These are phyloP conservation scores for Teleopsis dalmanni DNA, from an alignment of 1,140 invertebrate species.

Conservation along the genomic window DNA sequence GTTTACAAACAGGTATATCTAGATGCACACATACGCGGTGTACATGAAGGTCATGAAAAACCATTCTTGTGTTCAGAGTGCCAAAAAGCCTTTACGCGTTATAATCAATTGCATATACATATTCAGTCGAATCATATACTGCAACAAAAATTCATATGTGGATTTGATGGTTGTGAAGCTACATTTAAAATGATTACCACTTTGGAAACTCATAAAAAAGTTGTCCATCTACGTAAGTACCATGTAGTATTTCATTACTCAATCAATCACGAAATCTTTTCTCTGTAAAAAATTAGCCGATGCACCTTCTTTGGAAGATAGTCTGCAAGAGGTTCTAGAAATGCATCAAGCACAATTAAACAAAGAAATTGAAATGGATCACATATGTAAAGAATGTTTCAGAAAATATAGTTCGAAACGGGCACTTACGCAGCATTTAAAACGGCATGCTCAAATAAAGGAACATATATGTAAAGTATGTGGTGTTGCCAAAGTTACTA, in stretches of 20 bases:
- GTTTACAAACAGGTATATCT: conserved; percentile 35
- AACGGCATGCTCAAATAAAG: conserved; percentile 31
- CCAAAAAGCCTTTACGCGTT: conserved; percentile 31
- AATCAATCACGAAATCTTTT: neutral
- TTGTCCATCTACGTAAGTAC: conserved; percentile 3
- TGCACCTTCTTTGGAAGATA: neutral
- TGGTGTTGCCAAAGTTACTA: conserved; percentile 33
- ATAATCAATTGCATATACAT: conserved; percentile 31
- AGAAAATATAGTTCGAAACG: conserved; percentile 34
- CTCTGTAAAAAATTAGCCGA: neutral
- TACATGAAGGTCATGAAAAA: conserved; percentile 32
- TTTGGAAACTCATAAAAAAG: conserved; percentile 5
- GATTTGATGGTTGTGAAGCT: conserved; percentile 7
- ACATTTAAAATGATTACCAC: conserved; percentile 1
- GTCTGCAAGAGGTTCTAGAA: neutral
- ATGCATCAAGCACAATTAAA: conserved; percentile 15
- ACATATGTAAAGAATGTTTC: conserved; percentile 28
- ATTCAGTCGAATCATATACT: conserved; percentile 26
- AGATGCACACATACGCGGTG: conserved; percentile 34
- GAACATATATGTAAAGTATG: conserved; percentile 33
- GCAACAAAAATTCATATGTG: conserved; percentile 5
- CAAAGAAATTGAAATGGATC: conserved; percentile 10
- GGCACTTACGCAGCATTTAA: conserved; percentile 29
- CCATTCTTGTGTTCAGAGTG: conserved; percentile 30
- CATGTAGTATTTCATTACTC: neutral